phyloP scores from a whole-genome alignment of 2,888 invertebrate genomes.

The Craniophora ligustri region DNA sequence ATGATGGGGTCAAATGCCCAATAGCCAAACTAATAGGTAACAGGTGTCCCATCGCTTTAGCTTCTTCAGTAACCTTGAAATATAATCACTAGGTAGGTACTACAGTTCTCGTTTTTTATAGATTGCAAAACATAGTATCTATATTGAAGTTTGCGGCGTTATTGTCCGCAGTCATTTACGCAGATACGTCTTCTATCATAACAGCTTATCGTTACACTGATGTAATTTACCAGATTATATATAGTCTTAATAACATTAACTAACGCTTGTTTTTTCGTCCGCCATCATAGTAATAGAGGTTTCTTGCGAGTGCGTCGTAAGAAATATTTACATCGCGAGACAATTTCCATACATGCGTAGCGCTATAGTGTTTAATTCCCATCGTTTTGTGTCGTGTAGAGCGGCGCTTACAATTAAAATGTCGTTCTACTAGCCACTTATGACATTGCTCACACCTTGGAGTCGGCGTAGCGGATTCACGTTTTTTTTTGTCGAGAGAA shows the following conservation, averaged over 20 bases:
- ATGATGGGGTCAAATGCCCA: slow-evolving; percentile 2
- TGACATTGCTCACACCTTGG: slow-evolving; percentile 81
- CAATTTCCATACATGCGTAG: slow-evolving; percentile 69
- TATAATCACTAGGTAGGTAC: too few relatives aligned
- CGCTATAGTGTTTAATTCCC: slow-evolving; percentile 67
- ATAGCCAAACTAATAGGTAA: slow-evolving; percentile 15
- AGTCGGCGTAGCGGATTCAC: slow-evolving; percentile 72
- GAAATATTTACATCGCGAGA: slow-evolving; percentile 48
- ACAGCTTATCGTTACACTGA: slow-evolving; percentile 31
- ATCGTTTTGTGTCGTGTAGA: slow-evolving; percentile 66
- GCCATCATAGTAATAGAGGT: slow-evolving; percentile 44
- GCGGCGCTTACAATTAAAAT: slow-evolving; percentile 76
- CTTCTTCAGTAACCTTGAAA: background rate
- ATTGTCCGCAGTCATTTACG: slow-evolving; percentile 36
- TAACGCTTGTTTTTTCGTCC: slow-evolving; percentile 39
- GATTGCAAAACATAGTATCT: slow-evolving; percentile 7
- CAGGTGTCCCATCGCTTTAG: slow-evolving; percentile 32
- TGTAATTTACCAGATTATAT: slow-evolving; percentile 47
- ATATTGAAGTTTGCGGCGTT: slow-evolving; percentile 37
- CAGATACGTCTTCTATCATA: slow-evolving; percentile 16
- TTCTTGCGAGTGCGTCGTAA: slow-evolving; percentile 44
- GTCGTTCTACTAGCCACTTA: slow-evolving; percentile 75
- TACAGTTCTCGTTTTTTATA: too few relatives aligned
- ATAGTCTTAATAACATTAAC: slow-evolving; percentile 47
- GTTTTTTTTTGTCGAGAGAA: slow-evolving; percentile 74